Evolutionary conservation across 2,888 invertebrate genomes (phyloP).

Genomic region (Lasioglossum lativentre): DNA sequence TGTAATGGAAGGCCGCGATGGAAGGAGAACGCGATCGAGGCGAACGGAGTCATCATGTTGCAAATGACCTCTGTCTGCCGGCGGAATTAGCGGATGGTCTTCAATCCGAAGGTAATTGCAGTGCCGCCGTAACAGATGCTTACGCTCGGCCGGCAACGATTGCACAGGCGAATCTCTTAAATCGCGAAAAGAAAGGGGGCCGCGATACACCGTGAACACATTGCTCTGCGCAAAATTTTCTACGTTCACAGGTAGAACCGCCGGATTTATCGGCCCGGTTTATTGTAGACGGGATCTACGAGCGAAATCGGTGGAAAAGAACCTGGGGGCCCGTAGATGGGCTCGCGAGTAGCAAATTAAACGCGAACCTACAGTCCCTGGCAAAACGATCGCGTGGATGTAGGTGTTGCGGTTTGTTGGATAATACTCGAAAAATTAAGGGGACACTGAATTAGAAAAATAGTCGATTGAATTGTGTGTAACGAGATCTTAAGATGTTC

Average conservation of each 20-base stretch:
- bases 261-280: neutral
- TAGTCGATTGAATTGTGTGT: no score
- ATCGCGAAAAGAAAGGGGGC: conserved; percentile 56
- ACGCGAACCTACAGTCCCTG: neutral
- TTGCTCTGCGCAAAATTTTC: neutral
- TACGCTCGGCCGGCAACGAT: conserved; percentile 59
- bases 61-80: conserved; percentile 73
- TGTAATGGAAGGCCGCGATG: conserved; percentile 50
- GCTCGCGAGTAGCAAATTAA: neutral
- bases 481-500: no score
- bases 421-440: neutral
- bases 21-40: conserved; percentile 49
- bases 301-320: conserved; percentile 7
- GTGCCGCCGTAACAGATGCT: conserved; percentile 71
- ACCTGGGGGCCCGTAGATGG: neutral
- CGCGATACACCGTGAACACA: neutral
- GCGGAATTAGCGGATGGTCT: conserved; percentile 71
- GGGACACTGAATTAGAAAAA: no score
- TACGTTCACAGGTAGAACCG: neutral
- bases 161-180: conserved; percentile 58
- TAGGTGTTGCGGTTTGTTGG: neutral
- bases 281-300: neutral
- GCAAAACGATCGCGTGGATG: neutral
- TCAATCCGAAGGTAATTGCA: conserved; percentile 70
- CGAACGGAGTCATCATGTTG: conserved; percentile 70